Evolutionary conservation across 53 echinoderm and acorn worm species (phyloP).

Genomic region (Zoroaster sp.): DNA sequence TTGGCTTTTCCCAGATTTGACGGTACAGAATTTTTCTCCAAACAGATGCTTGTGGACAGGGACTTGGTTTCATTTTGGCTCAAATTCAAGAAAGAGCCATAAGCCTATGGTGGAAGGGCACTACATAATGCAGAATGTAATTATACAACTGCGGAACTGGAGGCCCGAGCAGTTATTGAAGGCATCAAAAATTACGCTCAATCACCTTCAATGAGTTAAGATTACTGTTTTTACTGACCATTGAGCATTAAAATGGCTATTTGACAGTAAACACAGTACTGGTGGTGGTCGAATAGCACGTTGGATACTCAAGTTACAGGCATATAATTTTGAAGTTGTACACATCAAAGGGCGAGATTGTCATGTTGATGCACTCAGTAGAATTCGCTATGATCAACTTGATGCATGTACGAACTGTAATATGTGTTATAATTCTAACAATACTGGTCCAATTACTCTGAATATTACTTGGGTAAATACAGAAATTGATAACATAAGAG

Average conservation of each 20-base stretch:
- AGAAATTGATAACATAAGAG: background rate
- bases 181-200: background rate
- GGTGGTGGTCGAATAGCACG: background rate
- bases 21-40: background rate
- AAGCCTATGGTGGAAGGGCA: background rate
- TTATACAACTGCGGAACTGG: slow-evolving; percentile 9
- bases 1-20: slow-evolving; percentile 21
- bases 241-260: background rate
- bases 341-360: slow-evolving; percentile 1
- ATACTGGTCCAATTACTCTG: background rate
- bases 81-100: background rate
- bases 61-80: background rate
- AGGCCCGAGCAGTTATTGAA: background rate
- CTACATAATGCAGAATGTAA: slow-evolving; percentile 1
- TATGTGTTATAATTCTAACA: background rate
- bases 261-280: slow-evolving; percentile 9
- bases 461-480: slow-evolving; percentile 5
- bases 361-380: background rate
- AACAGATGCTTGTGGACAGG: background rate
- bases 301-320: slow-evolving; percentile 2
- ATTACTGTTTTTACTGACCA: background rate
- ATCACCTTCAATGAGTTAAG: background rate
- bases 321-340: slow-evolving; percentile 15
- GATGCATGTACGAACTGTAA: background rate
- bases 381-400: background rate